Evolutionary conservation across 37 sponge, comb jelly and placozoan genomes (phyloP).

Genomic region (Chondrilla cf. caribensis): DNA sequence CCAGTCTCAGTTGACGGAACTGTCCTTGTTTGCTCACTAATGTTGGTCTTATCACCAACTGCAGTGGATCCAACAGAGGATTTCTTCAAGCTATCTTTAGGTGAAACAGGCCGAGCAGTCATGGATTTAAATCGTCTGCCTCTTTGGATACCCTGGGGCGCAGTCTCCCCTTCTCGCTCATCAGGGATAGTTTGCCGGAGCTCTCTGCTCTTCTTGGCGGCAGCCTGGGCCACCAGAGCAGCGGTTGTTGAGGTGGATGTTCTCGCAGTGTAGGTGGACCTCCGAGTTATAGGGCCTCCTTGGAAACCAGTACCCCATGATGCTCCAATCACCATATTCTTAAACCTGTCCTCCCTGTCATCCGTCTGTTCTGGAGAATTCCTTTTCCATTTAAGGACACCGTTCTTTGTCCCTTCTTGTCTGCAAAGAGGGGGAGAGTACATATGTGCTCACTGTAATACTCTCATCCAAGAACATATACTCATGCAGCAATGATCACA

Average conservation of each 20-base stretch:
- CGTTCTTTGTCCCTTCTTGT: neutral
- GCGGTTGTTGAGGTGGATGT: neutral
- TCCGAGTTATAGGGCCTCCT: neutral
- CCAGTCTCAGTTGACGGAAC: neutral
- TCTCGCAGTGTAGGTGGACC: neutral
- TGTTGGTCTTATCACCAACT: neutral
- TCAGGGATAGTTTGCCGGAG: no score
- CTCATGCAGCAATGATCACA: no score
- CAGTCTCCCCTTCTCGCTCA: no score
- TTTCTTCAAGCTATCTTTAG: no score
- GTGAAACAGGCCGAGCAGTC: no score
- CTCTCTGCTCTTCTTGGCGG: neutral
- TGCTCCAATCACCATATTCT: neutral
- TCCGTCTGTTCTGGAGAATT: neutral
- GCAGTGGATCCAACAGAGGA: no score
- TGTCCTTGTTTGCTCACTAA: neutral
- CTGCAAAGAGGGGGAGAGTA: neutral
- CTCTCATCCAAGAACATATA: no score
- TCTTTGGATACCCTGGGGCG: no score
- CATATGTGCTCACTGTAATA: no score
- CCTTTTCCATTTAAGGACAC: neutral
- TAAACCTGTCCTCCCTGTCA: neutral
- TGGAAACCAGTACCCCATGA: neutral
- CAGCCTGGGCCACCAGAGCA: neutral
- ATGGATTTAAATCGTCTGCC: no score